Evolutionary conservation across 2,113 vertebrate species (phyloP), one percentile per base, ranked within the genome.

Genomic region (Barbus barbus): DNA sequence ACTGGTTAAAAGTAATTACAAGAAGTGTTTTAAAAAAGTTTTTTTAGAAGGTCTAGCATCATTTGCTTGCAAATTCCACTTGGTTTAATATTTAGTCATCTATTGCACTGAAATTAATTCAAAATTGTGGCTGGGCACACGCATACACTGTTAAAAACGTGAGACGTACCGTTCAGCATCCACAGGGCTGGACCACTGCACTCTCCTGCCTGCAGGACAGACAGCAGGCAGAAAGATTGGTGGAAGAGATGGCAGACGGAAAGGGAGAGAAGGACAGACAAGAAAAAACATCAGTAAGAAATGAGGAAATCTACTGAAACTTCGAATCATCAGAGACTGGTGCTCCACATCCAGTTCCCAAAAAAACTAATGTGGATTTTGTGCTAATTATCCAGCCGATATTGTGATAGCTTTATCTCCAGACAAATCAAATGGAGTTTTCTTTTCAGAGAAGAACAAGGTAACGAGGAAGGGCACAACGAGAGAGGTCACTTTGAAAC

Each of bases 401-500:
- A 76, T 51, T 72, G 81, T 72, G 76, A 85, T 69, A 48, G 71
- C 84, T 85, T 83, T 58, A 81, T 86, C 87, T 84, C 78, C 84
- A 84, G 78, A 82, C 82, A 71, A 71, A 86, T 86, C 87, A 77
- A 44, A 85, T 83, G 24, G 58, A 83, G 69, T 85, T 67, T 33
- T 53, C 75, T 75, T 56, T 44, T 20, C 5, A 33, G 33, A 77
- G 67, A 71, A 73, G 77, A 82, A 60, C 58, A 65, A 86, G 79
- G 44, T 20, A 81, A 24, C 31, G 24, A 28, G 46, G 46, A 58
- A 53, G 58, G 24, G 22, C 16, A 51, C 28, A 83, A 28, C 51
- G 85, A 86, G 89, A 86, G 86, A 89, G 90, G 91, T 92, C 92
- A 90, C 87, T 88, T 92, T 92, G 80, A 91, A 90, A 86, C 88